Evolutionary conservation across 2,888 invertebrate genomes (phyloP).

Genomic region (Mantis religiosa): DNA sequence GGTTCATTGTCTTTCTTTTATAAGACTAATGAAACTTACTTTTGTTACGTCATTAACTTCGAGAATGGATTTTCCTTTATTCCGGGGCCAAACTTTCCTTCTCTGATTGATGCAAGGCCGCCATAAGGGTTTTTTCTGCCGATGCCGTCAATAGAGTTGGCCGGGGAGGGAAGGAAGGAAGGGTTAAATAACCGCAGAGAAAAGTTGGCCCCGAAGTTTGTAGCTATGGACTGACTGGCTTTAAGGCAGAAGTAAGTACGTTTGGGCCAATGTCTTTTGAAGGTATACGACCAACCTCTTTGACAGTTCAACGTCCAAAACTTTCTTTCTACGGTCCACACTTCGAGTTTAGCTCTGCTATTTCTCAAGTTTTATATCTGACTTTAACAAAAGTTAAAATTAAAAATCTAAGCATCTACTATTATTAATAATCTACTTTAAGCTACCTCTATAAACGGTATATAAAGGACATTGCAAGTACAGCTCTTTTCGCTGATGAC

Average conservation of each 20-base stretch:
- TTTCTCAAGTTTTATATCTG: too few species aligned
- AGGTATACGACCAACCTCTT: not conserved
- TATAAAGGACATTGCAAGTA: too few species aligned
- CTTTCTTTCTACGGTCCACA: not conserved
- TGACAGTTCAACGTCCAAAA: not conserved
- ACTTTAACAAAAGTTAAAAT: too few species aligned
- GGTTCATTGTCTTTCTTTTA: not conserved
- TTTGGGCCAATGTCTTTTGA: not conserved
- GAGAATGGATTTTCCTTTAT: not conserved
- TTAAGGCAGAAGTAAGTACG: too few species aligned
- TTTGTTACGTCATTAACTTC: slow-evolving; percentile 10
- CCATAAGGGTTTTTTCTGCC: not conserved
- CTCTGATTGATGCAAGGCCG: not conserved
- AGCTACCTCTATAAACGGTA: too few species aligned
- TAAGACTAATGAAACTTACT: slow-evolving; percentile 8
- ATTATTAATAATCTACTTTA: too few species aligned
- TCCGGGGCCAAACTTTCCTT: not conserved
- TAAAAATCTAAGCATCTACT: too few species aligned
- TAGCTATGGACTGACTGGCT: not conserved
- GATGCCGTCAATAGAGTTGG: not conserved
- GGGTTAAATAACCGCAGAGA: not conserved
- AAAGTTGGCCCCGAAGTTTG: not conserved
- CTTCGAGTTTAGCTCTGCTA: not conserved
- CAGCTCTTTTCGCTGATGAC: too few species aligned
- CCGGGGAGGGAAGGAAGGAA: not conserved